Evolutionary conservation across 1,140 invertebrate species (phyloP).

Genomic region (Pissodes strobi): DNA sequence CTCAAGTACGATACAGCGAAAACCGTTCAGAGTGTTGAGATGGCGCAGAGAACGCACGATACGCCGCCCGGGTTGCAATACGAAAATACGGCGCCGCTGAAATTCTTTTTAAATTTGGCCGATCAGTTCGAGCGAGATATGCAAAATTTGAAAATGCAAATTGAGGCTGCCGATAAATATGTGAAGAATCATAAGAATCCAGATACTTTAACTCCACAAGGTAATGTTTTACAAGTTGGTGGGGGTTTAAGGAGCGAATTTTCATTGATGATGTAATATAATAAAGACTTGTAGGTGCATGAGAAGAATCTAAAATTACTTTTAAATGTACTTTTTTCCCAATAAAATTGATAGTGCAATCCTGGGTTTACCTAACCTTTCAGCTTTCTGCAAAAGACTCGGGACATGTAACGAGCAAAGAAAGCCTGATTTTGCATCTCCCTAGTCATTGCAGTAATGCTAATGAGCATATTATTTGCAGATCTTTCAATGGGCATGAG

Average conservation of each 20-base stretch:
- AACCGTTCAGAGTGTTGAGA: constrained; percentile 75
- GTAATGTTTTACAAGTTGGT: constrained; percentile 58
- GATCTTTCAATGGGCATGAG: constrained; percentile 75
- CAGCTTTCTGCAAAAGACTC: too few relatives aligned
- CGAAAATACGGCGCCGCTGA: constrained; percentile 74
- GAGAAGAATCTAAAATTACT: neutral
- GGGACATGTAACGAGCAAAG: too few relatives aligned
- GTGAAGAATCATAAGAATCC: constrained; percentile 71
- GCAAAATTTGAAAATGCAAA: constrained; percentile 70
- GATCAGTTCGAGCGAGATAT: constrained; percentile 74
- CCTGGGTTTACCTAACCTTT: too few relatives aligned
- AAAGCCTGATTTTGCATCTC: too few relatives aligned
- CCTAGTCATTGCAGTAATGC: too few relatives aligned
- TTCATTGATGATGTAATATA: too few relatives aligned
- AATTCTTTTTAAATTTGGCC: constrained; percentile 74
- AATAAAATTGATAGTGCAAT: too few relatives aligned
- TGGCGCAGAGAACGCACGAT: constrained; percentile 78
- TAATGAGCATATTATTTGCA: constrained; percentile 12
- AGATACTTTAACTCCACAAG: constrained; percentile 68
- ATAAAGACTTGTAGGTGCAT: neutral
- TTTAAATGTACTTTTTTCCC: too few relatives aligned
- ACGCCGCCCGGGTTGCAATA: constrained; percentile 76
- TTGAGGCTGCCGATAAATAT: constrained; percentile 74
- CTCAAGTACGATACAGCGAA: constrained; percentile 75
- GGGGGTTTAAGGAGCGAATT: too few relatives aligned